Percentiles rank a stretch among this genome's conserved stretches.
Evolutionary conservation across 2,888 invertebrate species (phyloP).

Genomic region (Apodemia duryi): DNA sequence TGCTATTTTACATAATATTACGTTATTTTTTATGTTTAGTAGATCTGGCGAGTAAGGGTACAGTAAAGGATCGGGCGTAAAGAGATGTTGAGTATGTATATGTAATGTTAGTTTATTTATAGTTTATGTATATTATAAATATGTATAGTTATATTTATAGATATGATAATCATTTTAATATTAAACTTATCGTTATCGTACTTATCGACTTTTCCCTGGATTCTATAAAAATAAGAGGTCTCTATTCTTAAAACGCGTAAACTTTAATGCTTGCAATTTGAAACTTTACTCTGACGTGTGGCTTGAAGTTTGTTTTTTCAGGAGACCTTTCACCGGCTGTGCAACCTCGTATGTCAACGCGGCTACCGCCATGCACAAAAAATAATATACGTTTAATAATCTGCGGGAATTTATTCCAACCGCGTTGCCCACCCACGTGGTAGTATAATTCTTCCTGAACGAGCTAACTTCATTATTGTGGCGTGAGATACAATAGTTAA

Average conservation of each 20-base stretch:
- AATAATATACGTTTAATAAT: slow-evolving; percentile 60
- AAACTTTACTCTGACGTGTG: slow-evolving; percentile 37
- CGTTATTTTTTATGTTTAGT: too few relatives aligned
- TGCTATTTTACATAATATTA: too few relatives aligned
- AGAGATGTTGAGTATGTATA: too few relatives aligned
- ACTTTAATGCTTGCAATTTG: slow-evolving; percentile 35
- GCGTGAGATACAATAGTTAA: slow-evolving; percentile 79
- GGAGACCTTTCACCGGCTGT: slow-evolving; percentile 58
- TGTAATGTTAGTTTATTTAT: too few relatives aligned
- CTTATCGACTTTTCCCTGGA: too few relatives aligned
- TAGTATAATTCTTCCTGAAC: slow-evolving; percentile 74
- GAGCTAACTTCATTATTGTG: slow-evolving; percentile 80
- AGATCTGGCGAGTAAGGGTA: too few relatives aligned
- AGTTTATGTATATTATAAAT: too few relatives aligned
- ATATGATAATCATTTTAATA: too few relatives aligned
- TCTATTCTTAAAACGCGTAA: not conserved
- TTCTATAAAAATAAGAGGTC: not conserved
- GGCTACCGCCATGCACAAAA: slow-evolving; percentile 56
- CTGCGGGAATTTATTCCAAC: slow-evolving; percentile 65
- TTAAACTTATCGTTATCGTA: too few relatives aligned
- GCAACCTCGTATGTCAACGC: slow-evolving; percentile 54
- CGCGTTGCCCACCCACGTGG: slow-evolving; percentile 74
- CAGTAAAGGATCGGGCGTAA: too few relatives aligned
- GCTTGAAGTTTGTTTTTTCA: slow-evolving; percentile 62
- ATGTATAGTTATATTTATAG: too few relatives aligned